Percentiles rank a stretch among this genome's conserved stretches.
These are phyloP conservation scores for Dendrocincla fuliginosa DNA, from an alignment of 2,797 vertebrate genomes.

Conservation along the genomic window DNA sequence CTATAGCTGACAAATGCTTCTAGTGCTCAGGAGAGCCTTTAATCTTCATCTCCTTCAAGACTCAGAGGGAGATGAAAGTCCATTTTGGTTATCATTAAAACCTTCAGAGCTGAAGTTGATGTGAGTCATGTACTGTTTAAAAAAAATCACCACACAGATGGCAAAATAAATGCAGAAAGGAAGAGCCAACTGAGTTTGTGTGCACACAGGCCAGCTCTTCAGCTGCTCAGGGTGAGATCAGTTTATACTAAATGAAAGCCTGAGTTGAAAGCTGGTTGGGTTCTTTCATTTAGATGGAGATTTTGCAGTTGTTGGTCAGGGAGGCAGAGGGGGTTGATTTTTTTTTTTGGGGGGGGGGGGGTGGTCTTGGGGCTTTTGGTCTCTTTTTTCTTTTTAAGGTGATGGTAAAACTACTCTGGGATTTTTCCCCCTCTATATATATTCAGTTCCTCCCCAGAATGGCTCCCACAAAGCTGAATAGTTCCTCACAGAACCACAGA, in stretches of 20 bases:
- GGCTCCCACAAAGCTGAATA: background rate
- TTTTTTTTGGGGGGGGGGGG: accelerated
- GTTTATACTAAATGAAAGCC: background rate
- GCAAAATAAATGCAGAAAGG: constrained; percentile 48
- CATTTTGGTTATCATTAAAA: constrained; percentile 21
- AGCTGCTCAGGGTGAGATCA: background rate
- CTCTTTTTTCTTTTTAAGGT: background rate
- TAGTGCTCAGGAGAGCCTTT: constrained; percentile 6
- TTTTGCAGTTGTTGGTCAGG: background rate
- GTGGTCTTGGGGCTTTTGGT: too few relatives aligned
- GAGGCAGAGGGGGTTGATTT: background rate
- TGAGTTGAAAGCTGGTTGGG: background rate
- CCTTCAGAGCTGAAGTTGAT: constrained; percentile 37
- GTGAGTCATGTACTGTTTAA: background rate
- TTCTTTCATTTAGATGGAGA: background rate
- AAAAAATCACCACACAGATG: background rate
- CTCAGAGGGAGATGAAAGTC: background rate
- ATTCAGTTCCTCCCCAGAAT: background rate
- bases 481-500: background rate
- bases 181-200: background rate
- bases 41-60: background rate
- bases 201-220: background rate
- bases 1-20: constrained; percentile 19
- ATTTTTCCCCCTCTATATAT: background rate
- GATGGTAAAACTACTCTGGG: background rate